A percentile compares a stretch with the other conserved stretches of the same genome.
phyloP scores from a whole-genome alignment of 2,888 invertebrate species.

The Thereva nobilitata region DNA sequence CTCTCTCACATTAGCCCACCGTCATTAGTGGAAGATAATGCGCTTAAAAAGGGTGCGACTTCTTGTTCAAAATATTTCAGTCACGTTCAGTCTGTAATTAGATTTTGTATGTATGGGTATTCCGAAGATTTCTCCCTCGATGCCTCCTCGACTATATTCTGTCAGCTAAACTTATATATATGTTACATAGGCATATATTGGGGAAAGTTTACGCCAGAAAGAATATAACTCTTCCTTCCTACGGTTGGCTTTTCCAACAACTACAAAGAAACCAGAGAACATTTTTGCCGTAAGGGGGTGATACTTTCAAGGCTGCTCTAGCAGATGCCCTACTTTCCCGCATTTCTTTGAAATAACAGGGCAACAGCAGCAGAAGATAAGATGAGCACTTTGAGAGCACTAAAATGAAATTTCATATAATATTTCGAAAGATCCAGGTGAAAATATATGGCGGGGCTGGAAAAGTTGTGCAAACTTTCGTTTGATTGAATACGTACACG shows the following conservation, averaged over 20 bases:
- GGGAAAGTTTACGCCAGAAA: conserved; percentile 20
- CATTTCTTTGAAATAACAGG: conserved; percentile 23
- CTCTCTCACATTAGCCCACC: conserved; percentile 21
- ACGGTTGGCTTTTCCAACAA: background rate
- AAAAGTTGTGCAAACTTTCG: conserved; percentile 10
- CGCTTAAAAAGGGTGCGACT: conserved; percentile 38
- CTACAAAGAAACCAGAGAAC: conserved; percentile 4
- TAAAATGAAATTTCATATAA: conserved; percentile 31
- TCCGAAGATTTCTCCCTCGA: no score
- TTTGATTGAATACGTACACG: conserved; percentile 3
- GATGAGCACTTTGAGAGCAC: conserved; percentile 30
- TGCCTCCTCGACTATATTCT: no score
- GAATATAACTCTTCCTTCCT: conserved; percentile 26
- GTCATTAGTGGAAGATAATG: conserved; percentile 40
- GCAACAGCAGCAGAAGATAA: conserved; percentile 6
- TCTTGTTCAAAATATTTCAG: conserved; percentile 30
- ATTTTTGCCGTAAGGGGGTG: conserved; percentile 11
- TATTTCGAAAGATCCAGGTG: conserved; percentile 29
- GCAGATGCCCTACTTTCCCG: conserved; percentile 22
- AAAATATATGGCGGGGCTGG: background rate
- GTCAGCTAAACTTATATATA: conserved; percentile 8
- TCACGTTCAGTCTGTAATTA: conserved; percentile 35
- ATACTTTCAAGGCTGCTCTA: conserved; percentile 19
- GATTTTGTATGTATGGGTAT: conserved; percentile 11
- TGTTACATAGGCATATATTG: background rate